These are phyloP conservation scores for Heptranchias perlo DNA, from an alignment of 2,113 vertebrate species.

Conservation along the genomic window DNA sequence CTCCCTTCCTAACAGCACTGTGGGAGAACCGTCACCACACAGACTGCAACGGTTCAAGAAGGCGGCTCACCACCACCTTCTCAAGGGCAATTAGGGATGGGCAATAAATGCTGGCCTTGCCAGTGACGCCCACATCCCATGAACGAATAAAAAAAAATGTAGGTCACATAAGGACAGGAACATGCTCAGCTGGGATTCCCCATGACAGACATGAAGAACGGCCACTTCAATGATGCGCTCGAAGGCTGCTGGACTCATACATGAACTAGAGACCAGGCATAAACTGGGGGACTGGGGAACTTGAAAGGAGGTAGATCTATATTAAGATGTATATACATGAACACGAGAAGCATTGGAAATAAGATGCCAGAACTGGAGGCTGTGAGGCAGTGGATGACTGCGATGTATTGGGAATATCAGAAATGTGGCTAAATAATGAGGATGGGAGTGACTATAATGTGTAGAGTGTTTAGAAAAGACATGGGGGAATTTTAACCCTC, in stretches of 20 bases:
- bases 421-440: background rate
- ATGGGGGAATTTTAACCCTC: background rate
- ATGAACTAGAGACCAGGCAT: background rate
- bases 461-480: background rate
- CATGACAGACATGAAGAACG: background rate
- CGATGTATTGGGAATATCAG: background rate
- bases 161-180: background rate
- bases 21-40: too few relatives aligned
- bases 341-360: background rate
- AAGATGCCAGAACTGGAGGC: background rate
- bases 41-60: too few relatives aligned
- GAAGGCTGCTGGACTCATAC: background rate
- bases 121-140: too few relatives aligned
- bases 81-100: too few relatives aligned
- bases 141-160: too few relatives aligned
- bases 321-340: background rate
- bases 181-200: background rate
- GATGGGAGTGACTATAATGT: background rate
- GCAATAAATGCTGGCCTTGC: too few relatives aligned
- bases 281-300: background rate
- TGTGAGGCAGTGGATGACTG: background rate
- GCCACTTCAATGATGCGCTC: background rate
- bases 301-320: background rate
- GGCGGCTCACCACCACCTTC: too few relatives aligned
- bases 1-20: too few relatives aligned